These are phyloP conservation scores for Hipposideros larvatus DNA, from an alignment of 2,797 vertebrate species.

Conservation along the genomic window DNA sequence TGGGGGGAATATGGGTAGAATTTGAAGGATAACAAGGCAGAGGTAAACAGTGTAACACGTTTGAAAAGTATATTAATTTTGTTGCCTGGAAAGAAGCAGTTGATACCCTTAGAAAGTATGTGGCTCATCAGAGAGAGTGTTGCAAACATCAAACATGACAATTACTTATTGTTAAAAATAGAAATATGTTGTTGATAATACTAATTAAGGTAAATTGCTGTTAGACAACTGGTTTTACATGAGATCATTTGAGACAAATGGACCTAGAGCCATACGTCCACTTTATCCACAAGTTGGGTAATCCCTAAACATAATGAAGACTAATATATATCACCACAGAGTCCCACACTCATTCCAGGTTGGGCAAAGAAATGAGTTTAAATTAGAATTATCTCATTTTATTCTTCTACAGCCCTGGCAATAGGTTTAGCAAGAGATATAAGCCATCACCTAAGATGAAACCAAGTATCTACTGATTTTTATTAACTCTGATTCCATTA, in stretches of 20 bases:
- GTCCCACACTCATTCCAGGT: not conserved
- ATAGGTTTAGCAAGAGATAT: slow-evolving; percentile 3
- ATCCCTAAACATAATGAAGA: not conserved
- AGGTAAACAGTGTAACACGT: not conserved
- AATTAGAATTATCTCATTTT: slow-evolving; percentile 34
- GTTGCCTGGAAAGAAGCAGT: not conserved
- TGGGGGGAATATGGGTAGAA: not conserved
- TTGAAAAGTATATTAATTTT: not conserved
- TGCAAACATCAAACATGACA: not conserved
- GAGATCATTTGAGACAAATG: not conserved
- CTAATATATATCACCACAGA: not conserved
- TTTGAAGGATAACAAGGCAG: not conserved
- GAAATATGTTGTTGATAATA: not conserved
- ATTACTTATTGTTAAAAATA: not conserved
- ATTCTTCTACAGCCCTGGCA: not conserved
- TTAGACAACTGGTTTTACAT: not conserved
- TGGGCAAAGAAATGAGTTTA: not conserved
- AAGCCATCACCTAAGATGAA: slow-evolving; percentile 48
- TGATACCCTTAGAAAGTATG: not conserved
- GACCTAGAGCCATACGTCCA: not conserved
- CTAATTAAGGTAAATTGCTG: not conserved
- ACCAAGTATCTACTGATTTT: not conserved
- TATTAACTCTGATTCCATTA: not conserved
- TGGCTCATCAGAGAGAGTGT: not conserved
- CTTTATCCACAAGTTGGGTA: not conserved